Conservation (phyloP, 2,113 vertebrate genomes). For the Halichoeres trimaculatus region DNA sequence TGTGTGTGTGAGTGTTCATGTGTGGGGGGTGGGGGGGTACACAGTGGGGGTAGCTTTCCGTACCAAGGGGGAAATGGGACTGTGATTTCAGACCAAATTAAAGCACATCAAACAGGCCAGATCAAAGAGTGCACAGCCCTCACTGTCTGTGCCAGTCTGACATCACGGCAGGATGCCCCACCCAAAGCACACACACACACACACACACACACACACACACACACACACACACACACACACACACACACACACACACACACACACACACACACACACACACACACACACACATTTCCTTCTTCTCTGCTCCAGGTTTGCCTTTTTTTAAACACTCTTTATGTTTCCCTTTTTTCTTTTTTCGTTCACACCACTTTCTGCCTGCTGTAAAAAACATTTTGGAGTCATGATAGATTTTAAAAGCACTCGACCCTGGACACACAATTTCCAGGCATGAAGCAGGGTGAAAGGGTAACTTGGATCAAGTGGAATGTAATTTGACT, state of each 20-base stretch:
- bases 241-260: constrained; percentile 16
- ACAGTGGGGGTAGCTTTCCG: constrained; percentile 30
- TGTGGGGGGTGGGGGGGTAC: no score
- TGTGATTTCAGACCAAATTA: constrained; percentile 81
- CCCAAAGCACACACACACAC: constrained; percentile 24
- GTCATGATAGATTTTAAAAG: constrained; percentile 7
- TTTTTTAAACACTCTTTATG: constrained; percentile 2
- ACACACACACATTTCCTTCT: background rate
- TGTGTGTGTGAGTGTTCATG: no score
- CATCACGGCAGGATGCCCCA: constrained; percentile 48
- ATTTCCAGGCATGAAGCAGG: constrained; percentile 53
- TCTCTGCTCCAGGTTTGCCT: background rate
- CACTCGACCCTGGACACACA: background rate
- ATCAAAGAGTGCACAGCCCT: constrained; percentile 72
- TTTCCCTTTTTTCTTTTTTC: no score
- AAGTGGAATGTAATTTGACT: constrained; percentile 66
- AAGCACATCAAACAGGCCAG: constrained; percentile 76
- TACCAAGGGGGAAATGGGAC: constrained; percentile 72
- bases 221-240: background rate
- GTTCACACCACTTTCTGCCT: background rate
- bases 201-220: constrained; percentile 14
- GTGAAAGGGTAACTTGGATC: constrained; percentile 67
- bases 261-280: background rate
- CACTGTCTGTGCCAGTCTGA: constrained; percentile 62
- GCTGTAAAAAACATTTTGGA: background rate